Base-by-base conservation (phyloP, 2,113 vertebrate genomes). In the Condylura cristata region DNA sequence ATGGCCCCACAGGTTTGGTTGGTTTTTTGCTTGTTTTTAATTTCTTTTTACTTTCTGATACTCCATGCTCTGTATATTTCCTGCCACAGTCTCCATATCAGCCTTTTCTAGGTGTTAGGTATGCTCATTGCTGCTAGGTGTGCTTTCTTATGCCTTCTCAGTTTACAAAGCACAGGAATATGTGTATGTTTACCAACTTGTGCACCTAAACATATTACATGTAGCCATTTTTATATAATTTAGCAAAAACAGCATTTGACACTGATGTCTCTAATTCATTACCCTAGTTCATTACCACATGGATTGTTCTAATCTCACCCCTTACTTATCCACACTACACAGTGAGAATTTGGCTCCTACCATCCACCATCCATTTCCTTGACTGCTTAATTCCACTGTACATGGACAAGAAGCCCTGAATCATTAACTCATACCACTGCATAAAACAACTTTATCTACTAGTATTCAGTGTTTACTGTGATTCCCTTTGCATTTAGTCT, bases 341-440 rank as follows among this genome's bases (percentile, higher is more conserved):
- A 48, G 46, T 65, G 61, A 89, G 74, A 78, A 46, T 56, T 32
- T 72, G 74, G 18, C 80, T 51, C 8, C 60, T 8, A 6, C 39
- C 20, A 11, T 51, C 34, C 14, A 5, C 53, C 30, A 5, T 22
- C 22, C 37, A 20, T 76, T 53, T 44, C 56, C 58, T n/a, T 44
- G 46, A 66, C 26, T 78, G 8, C 37, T 88, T 22, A 24, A 26
- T 51, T 56, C 46, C 14, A 5, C 20, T 60, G 3, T 53, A 7
- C 22, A 11, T 4, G 4, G 1, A 32, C 26, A 60, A 79, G 48
- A 20, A 53, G 6, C 41, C 2, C 48, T 63, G 46, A 80, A 63
- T 28, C n/a, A 8, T 66, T 32, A 53, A 22, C 20, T 66, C 6
- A 0, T 2, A 34, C 9, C 30, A 71, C 56, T 0, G 0, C 6